phyloP scores from a whole-genome alignment of 2,797 vertebrate species.

The Sebastes paucispinis region DNA sequence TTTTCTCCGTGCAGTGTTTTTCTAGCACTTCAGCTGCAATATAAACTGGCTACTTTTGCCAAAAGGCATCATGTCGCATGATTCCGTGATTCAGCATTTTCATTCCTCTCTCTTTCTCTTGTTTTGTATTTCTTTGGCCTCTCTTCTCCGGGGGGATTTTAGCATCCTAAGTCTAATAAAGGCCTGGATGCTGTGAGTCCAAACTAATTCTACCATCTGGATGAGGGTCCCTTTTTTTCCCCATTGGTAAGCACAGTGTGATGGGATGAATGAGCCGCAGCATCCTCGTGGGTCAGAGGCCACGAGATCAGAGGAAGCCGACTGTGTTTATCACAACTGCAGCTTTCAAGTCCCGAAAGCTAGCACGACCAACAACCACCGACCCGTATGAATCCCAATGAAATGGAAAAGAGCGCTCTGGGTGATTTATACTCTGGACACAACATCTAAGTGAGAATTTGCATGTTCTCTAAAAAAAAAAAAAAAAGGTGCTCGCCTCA shows the following conservation, averaged over 20 bases:
- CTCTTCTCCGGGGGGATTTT: conserved; percentile 39
- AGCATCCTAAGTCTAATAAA: conserved; percentile 57
- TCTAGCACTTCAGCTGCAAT: conserved; percentile 40
- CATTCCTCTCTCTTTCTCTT: not conserved
- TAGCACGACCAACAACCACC: conserved; percentile 19
- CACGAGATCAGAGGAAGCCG: conserved; percentile 44
- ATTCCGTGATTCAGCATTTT: conserved; percentile 68
- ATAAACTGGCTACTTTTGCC: conserved; percentile 55
- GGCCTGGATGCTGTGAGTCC: conserved; percentile 40
- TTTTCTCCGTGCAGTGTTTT: conserved; percentile 2
- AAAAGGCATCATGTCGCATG: conserved; percentile 55
- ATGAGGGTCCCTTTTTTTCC: conserved; percentile 54
- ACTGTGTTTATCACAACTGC: conserved; percentile 49
- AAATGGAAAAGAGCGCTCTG: not conserved
- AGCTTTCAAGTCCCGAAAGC: conserved; percentile 35
- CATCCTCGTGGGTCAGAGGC: conserved; percentile 37
- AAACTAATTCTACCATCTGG: conserved; percentile 71
- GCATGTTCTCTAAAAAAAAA: conserved; percentile 1
- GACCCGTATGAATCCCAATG: conserved; percentile 22
- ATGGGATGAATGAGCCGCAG: conserved; percentile 17
- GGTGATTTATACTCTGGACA: not conserved
- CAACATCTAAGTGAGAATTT: conserved; percentile 2
- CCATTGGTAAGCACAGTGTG: conserved; percentile 32
- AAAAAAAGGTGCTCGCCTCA: conserved; percentile 8
- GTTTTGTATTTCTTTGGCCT: conserved; percentile 12